A percentile compares a stretch with the other conserved stretches of the same genome.
Conservation (phyloP, 2,888 invertebrate species). For the Dendrolimus houi region DNA sequence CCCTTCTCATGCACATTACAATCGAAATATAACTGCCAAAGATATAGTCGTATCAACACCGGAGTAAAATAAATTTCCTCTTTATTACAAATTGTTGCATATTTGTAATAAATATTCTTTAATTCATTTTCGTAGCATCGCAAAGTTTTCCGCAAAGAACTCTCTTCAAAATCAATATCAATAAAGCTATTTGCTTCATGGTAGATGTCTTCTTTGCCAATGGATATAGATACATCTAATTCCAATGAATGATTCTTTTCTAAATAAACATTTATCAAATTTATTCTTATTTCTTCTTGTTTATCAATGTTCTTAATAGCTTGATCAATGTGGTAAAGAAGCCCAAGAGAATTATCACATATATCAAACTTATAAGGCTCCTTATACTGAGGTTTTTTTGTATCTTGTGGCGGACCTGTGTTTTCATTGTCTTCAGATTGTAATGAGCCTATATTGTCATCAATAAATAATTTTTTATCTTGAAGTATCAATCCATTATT, state of each 20-base stretch:
- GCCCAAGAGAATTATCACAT: constrained; percentile 53
- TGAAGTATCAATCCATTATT: constrained; percentile 72
- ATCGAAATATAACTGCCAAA: constrained; percentile 79
- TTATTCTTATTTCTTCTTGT: constrained; percentile 31
- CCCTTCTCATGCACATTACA: constrained; percentile 66
- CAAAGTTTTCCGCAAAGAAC: constrained; percentile 57
- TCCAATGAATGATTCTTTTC: constrained; percentile 33
- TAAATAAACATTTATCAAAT: constrained; percentile 43
- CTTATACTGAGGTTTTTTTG: constrained; percentile 14
- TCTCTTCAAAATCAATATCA: constrained; percentile 53
- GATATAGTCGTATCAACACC: constrained; percentile 66
- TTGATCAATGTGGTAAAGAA: constrained; percentile 58
- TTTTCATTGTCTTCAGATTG: constrained; percentile 19
- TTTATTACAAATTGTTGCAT: constrained; percentile 62
- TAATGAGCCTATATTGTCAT: constrained; percentile 59
- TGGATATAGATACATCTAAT: constrained; percentile 8
- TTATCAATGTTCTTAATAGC: constrained; percentile 51
- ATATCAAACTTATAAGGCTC: constrained; percentile 42
- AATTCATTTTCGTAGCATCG: constrained; percentile 61
- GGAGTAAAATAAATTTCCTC: constrained; percentile 50
- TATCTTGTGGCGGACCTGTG: constrained; percentile 11
- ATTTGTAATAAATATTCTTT: constrained; percentile 66
- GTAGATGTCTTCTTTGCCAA: constrained; percentile 14
- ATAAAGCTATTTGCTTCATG: constrained; percentile 8
- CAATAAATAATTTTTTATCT: constrained; percentile 63